phyloP scores from a whole-genome alignment of 2,888 invertebrate genomes.

The Ametastegia equiseti region DNA sequence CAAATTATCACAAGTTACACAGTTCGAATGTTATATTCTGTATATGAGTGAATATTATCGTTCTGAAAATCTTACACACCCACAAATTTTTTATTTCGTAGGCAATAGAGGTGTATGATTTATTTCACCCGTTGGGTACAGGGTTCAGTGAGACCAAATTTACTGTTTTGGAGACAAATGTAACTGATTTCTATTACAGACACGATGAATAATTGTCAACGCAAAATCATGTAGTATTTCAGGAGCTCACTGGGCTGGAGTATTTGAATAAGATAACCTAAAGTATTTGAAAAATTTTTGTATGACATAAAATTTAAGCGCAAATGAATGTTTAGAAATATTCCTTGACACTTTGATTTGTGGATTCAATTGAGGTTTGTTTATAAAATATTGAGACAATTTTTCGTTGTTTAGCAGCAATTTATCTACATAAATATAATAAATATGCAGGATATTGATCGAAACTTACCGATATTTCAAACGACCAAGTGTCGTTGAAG shows the following conservation, averaged over 20 bases:
- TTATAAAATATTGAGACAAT: background rate
- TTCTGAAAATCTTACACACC: no score
- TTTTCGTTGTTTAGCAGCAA: background rate
- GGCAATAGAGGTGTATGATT: background rate
- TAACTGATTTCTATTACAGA: background rate
- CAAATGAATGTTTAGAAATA: background rate
- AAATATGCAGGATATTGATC: background rate
- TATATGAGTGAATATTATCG: no score
- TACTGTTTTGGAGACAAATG: background rate
- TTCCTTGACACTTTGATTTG: background rate
- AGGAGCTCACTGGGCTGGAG: background rate
- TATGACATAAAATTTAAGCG: background rate
- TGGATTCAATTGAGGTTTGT: background rate
- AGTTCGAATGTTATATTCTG: no score
- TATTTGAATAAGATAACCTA: background rate
- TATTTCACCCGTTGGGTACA: background rate
- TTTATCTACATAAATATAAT: background rate
- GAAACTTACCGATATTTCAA: slow-evolving; percentile 17
- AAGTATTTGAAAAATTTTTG: background rate
- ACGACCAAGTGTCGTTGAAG: background rate
- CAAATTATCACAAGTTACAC: no score
- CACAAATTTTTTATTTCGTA: background rate
- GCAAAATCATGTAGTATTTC: background rate
- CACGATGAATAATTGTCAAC: background rate
- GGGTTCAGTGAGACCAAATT: background rate